Base-by-base conservation (phyloP, 2,888 invertebrate genomes). In the Pseudoips prasinana region DNA sequence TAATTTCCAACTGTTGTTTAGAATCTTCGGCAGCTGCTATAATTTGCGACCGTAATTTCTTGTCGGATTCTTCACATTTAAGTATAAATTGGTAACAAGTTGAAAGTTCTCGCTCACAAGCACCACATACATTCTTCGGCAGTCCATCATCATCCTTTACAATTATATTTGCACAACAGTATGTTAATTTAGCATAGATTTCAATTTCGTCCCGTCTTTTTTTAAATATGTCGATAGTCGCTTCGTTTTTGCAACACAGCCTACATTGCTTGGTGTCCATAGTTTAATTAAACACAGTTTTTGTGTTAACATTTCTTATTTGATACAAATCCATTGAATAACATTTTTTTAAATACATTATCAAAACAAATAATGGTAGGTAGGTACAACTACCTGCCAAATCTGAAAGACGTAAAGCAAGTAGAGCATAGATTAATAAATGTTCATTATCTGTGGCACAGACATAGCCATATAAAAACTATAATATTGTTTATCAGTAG, bases 61-160 rank as follows among this genome's bases (percentile, higher is more conserved):
- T 65, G 23, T 85, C 82, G 1, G 78, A 55, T 18, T 66, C 60
- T 53, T 80, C 75, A 33, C 83, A 83, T 55, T 72, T 76, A 1
- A 66, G 33, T 8, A 79, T 40, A 51, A 85, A 84, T 26, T 55
- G 51, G 37, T 77, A 83, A 23, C 74, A 67, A 1, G 40, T 22
- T 3, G 55, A 30, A 1, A 85, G 59, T 24, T 78, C 67, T 8
- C 39, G 39, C 9, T 72, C 63, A 43, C 85, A 85, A 6, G 10
- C 25, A 1, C 27, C 27, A 40, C 86, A 86, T 10, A 85, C 64
- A 30, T 47, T 25, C 0, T 58, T 22, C 0, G 85, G 80, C 9
- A 83, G 51, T 3, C 73, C 75, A 39, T 85, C 85, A 3, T 60
- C 64, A 36, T 72, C 56, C 17, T 43, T 28, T 9, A 83, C 53